Evolutionary conservation across 2,797 vertebrate genomes (phyloP), one percentile per base, ranked within the genome.

Genomic region (Neosilurus hyrtlii): DNA sequence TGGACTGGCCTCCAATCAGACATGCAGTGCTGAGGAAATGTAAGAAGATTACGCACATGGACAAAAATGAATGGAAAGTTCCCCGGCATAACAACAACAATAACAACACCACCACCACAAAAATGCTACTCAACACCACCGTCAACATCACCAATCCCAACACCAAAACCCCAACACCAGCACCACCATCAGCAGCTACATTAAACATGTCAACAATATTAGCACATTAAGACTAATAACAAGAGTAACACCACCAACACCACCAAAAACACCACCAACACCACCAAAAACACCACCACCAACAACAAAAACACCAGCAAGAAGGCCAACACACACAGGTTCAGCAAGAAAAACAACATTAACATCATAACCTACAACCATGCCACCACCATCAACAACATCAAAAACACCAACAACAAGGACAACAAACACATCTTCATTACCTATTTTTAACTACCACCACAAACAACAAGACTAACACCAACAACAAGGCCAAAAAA

Each of bases 211-310:
- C 43, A 49, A 20, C 43, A 51, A 2, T 0, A 68, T 37, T 37
- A 49, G 5, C 16, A 70, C 9, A 1, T 10, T 10, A 68, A 35
- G 26, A 43, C 2, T 14, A 66, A 0, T 6, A 66, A 7, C 26
- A 66, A 2, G 14, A 35, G 0, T 11, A 1, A 0, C 30, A 15
- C 0, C 24, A 65, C 0, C 6, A 26, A 1, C 62, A 37, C 0
- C 11, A 62, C 4, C 1, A 62, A 62, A 22, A 65, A 2, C 2
- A 11, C 4, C 61, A 62, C n/a, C 59, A 63, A 9, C 10, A 63
- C 2, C 11, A 30, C 0, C 62, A 65, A 4, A 24, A 26, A 22
- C 8, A 63, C n/a, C 10, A 63, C 2, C 11, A 30, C 0, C 62
- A 65, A 4, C 62, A 26, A 22, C 8, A 9, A 3, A 20, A 24